phyloP scores from a whole-genome alignment of 2,113 vertebrate species.

The Myiozetetes cayanensis region DNA sequence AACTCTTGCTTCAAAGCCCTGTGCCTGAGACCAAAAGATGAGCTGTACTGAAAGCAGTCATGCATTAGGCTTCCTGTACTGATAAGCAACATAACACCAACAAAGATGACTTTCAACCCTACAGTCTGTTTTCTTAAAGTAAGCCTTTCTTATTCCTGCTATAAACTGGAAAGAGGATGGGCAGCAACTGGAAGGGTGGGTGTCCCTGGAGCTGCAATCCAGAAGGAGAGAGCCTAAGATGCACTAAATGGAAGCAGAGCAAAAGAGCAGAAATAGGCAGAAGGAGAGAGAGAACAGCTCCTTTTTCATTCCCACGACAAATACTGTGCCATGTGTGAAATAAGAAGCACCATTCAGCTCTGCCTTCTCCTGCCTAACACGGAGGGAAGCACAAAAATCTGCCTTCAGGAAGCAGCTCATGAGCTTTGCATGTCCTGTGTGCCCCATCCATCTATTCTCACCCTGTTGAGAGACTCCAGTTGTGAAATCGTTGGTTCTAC shows the following conservation, averaged over 20 bases:
- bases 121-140: neutral
- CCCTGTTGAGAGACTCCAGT: neutral
- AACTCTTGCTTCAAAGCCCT: neutral
- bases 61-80: neutral
- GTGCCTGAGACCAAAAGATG: neutral
- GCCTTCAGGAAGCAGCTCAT: neutral
- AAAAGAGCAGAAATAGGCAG: neutral
- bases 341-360: neutral
- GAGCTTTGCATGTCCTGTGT: neutral
- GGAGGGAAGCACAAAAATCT: neutral
- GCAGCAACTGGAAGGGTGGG: neutral
- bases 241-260: neutral
- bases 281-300: fast-evolving
- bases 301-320: neutral
- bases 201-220: neutral
- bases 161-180: neutral
- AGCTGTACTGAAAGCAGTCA: neutral
- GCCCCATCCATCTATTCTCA: neutral
- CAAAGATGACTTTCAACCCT: neutral
- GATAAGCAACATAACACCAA: neutral
- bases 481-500: neutral
- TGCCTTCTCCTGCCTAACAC: neutral
- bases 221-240: neutral
- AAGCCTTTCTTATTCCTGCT: neutral
- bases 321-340: fast-evolving